Evolutionary conservation across 2,797 vertebrate species (phyloP), one percentile per base, ranked within the genome.

Genomic region (Selene dorsalis): DNA sequence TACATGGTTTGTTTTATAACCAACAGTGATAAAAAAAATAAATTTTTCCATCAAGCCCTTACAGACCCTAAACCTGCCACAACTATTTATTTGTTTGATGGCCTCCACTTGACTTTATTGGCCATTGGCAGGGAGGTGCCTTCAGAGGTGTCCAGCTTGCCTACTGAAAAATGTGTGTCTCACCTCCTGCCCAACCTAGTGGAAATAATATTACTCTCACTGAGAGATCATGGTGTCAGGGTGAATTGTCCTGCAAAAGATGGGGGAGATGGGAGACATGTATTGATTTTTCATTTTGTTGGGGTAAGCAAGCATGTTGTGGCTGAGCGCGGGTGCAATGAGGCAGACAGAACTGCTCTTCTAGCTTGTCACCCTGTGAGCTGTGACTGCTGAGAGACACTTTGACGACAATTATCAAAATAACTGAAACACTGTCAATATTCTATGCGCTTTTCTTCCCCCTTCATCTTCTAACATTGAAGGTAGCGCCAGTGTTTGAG

Each of bases 231-330:
- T 87, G 87, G 90, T 93, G 93, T 93, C 93, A 92, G 93, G 87
- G 92, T 93, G 91, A 93, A 93, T 92, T 93, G 93, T 93, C 91
- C 93, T 90, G 91, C 89, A 90, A 91, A 92, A 91, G 89, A 93
- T 53, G 82, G 83, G 87, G 86, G 88, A 86, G 89, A 92, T 77
- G 84, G 89, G 85, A 91, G 91, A 91, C 93, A 88, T 71, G 82
- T 94, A 94, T 94, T 93, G 93, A 94, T 94, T 94, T 93, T 93
- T 93, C 92, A 93, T 93, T 93, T 92, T 93, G 93, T 91, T 79
- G 90, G 92, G 92, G 91, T 93, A 93, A 93, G 93, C 89, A 90
- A 92, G 91, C 93, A 92, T 93, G 93, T 91, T 93, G 90, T 77
- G 84, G 91, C 90, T 78, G 90, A 90, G 84, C 41, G 89, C 77